Evolutionary conservation across 1,140 invertebrate genomes (phyloP), one percentile per base, ranked within the genome.

Genomic region (Bombus superbus): DNA sequence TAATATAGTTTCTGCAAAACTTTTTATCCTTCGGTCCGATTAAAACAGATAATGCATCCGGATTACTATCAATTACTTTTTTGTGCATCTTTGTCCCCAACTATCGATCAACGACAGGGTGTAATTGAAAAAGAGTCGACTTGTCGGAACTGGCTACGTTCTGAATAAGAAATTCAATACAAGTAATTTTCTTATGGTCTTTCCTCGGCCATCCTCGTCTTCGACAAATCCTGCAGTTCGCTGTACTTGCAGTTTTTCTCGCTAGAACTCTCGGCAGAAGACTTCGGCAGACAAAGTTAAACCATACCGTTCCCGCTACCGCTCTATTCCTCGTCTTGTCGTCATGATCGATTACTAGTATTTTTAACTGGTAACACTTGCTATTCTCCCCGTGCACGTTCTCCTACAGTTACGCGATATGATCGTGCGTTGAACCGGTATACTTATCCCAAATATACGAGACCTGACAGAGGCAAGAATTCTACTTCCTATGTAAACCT

Each of bases 121-220:
- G 66, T 42, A 87, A 86, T 88, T 32, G 77, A 32, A 22, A 35
- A 78, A 74, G 69, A 86, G 79, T 86, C 88, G 69, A 53, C 47
- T 86, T 53, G 75, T 38, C 80, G 74, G 53, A 81, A 89, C 89
- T 80, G 69, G 71, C 85, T 81, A 75, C 57, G 75, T 59, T 77
- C 75, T 68, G 85, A 91, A 93, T 94, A 93, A 94, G 92, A 94
- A 93, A 94, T 93, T 94, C 88, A 92, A 75, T 81, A 86, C 78
- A 86, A 90, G 88, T 88, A 95, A 95, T 94, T 95, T 95, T 94
- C 94, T 95, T 95, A 94, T 94, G 89, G 90, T 81, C 94, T 82
- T 47, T 92, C 86, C 86, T 86, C 81, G 80, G 74, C 77, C 83
- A 87, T 77, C 86, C 84, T 85, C 91, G 89, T 91, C 85, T 88